Conservation (phyloP, 2,888 invertebrate genomes). For the Toxonevra muliebris region DNA sequence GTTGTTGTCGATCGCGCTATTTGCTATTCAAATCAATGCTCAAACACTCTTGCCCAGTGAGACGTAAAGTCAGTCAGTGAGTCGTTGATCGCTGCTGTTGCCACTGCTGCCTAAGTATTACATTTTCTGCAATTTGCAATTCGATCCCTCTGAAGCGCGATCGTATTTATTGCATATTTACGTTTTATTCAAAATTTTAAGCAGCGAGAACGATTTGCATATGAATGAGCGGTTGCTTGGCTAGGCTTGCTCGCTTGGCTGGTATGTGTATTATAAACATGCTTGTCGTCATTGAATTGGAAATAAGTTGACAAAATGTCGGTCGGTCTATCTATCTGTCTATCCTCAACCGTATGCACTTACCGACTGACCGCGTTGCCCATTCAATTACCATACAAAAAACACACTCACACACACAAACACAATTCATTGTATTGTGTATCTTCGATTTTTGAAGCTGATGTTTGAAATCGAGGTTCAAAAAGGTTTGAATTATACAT, state of each 20-base stretch:
- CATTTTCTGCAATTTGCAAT: no score
- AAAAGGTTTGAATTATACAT: no score
- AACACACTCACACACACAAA: background rate
- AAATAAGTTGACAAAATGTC: conserved; percentile 26
- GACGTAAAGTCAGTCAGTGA: background rate
- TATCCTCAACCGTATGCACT: no score
- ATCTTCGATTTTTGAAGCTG: no score
- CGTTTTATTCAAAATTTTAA: no score
- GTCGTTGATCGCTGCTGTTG: background rate
- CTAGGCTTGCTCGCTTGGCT: background rate
- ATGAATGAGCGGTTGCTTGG: background rate
- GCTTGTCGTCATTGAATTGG: conserved; percentile 16
- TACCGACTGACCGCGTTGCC: no score
- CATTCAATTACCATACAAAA: conserved; percentile 19
- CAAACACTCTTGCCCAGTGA: background rate
- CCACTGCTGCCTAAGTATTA: background rate
- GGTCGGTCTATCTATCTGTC: no score
- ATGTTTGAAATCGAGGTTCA: no score
- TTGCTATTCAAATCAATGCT: no score
- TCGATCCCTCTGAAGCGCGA: no score
- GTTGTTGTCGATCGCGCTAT: background rate
- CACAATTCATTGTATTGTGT: no score
- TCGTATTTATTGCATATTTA: no score
- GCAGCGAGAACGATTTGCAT: background rate
- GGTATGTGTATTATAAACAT: conserved; percentile 1